These are phyloP conservation scores for Hestina assimilis DNA, from an alignment of 1,140 invertebrate genomes.

Conservation along the genomic window DNA sequence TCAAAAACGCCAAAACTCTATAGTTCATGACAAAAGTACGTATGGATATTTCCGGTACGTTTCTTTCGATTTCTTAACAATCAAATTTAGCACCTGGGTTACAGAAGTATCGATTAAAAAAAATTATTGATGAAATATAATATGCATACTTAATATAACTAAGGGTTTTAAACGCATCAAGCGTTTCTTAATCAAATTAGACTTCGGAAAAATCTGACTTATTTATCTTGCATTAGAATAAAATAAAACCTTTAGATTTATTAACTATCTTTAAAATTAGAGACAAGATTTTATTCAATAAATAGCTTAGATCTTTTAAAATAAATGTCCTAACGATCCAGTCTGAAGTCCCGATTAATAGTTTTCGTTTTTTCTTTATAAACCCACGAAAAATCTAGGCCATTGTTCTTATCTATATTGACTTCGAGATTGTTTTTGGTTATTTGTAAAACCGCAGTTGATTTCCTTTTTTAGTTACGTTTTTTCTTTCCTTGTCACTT, in stretches of 20 bases:
- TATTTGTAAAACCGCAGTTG: neutral
- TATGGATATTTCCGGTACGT: conserved; percentile 19
- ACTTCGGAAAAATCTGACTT: no score
- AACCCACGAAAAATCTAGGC: conserved; percentile 42
- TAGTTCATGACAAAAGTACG: neutral
- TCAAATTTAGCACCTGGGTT: neutral
- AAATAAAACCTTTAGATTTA: no score
- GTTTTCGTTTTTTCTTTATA: conserved; percentile 36
- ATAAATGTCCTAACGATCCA: conserved; percentile 6
- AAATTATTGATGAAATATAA: neutral
- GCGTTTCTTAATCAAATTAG: no score
- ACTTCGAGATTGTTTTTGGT: conserved; percentile 16
- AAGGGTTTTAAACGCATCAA: no score
- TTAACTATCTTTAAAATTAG: no score
- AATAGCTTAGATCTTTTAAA: neutral
- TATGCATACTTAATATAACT: no score
- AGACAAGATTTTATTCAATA: no score
- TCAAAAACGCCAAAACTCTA: neutral
- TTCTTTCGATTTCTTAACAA: neutral
- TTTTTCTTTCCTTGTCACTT: no score
- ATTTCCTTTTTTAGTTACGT: no score
- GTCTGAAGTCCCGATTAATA: conserved; percentile 32
- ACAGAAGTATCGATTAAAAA: neutral
- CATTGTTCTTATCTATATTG: conserved; percentile 28
- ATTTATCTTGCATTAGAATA: no score